Evolutionary conservation across 1,140 invertebrate genomes (phyloP).

Genomic region (Eueides isabella): DNA sequence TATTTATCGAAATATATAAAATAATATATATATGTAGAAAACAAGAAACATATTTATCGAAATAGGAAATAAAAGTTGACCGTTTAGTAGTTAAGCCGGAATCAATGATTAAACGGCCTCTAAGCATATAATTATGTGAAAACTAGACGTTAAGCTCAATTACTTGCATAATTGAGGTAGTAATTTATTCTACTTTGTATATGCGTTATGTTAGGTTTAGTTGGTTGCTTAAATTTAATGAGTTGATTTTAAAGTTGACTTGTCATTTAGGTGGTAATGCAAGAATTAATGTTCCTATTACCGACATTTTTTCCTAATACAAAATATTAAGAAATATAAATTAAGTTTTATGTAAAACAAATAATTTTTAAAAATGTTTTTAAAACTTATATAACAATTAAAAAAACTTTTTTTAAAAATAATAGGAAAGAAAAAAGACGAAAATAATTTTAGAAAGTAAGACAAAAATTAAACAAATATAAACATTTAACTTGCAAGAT

Average conservation of each 20-base stretch:
- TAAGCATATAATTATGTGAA: slow-evolving; percentile 9
- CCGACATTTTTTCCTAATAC: not conserved
- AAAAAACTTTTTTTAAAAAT: too few relatives aligned
- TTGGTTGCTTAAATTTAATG: slow-evolving; percentile 7
- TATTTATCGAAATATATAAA: not conserved
- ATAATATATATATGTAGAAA: not conserved
- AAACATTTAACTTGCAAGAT: too few relatives aligned
- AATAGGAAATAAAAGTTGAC: slow-evolving; percentile 7
- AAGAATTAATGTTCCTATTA: not conserved
- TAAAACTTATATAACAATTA: too few relatives aligned
- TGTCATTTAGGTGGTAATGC: not conserved
- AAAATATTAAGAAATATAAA: not conserved
- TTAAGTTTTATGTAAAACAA: not conserved
- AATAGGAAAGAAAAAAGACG: too few relatives aligned
- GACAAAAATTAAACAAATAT: too few relatives aligned
- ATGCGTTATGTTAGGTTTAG: not conserved
- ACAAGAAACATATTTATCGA: not conserved
- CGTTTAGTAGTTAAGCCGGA: not conserved
- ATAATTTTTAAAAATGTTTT: too few relatives aligned
- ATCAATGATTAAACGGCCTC: slow-evolving; percentile 10
- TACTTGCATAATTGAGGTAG: not conserved
- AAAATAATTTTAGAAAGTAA: too few relatives aligned
- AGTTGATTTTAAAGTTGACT: not conserved
- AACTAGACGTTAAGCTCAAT: slow-evolving; percentile 9
- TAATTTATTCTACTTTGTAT: not conserved